These are phyloP conservation scores for Spodoptera exigua DNA, from an alignment of 2,888 invertebrate species.

Conservation along the genomic window DNA sequence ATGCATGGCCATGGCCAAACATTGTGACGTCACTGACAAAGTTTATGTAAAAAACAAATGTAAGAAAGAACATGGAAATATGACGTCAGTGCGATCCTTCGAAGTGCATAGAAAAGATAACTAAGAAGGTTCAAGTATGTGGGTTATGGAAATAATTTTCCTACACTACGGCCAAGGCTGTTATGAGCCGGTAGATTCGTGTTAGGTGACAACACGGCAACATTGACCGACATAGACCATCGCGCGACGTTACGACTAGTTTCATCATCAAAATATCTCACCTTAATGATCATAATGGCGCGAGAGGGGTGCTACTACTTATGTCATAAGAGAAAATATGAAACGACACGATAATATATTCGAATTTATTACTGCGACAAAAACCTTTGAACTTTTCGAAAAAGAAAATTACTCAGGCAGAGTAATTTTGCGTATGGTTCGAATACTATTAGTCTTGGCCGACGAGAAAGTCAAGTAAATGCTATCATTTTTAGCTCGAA, in stretches of 20 bases:
- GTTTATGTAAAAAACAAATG: conserved; percentile 2
- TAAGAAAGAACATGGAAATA: background rate
- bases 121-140: conserved; percentile 8
- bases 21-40: conserved; percentile 6
- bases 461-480: too few species aligned
- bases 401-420: too few species aligned
- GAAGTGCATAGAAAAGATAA: conserved; percentile 3
- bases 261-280: conserved; percentile 48
- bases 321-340: conserved; percentile 46
- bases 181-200: conserved; percentile 42
- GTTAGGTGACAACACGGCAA: conserved; percentile 77
- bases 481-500: too few species aligned
- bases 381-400: background rate
- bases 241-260: conserved; percentile 40
- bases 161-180: conserved; percentile 49
- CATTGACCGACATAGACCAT: conserved; percentile 83
- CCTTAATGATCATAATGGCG: conserved; percentile 26
- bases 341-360: conserved; percentile 6
- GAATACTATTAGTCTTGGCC: too few species aligned
- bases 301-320: conserved; percentile 36
- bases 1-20: conserved; percentile 15
- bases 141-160: conserved; percentile 51
- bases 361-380: conserved; percentile 4
- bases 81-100: conserved; percentile 34
- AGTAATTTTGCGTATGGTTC: too few species aligned